A percentile compares a stretch with the other conserved stretches of the same genome.
These are phyloP conservation scores for Eptesicus fuscus DNA, from an alignment of 2,113 vertebrate species.

Conservation along the genomic window DNA sequence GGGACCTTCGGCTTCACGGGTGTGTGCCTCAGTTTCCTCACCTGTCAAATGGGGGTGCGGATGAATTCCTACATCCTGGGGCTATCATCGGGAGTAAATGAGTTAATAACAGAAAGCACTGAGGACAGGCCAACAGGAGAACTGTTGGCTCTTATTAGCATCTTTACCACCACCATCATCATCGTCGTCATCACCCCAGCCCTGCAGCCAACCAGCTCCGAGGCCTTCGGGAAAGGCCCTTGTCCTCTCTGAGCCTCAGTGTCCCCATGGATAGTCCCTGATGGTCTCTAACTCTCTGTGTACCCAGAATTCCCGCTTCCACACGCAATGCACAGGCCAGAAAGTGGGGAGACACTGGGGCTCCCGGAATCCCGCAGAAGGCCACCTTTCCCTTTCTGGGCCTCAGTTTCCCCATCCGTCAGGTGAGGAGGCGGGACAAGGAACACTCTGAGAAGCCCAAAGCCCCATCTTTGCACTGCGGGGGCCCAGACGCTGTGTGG, in stretches of 20 bases:
- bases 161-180: accelerated
- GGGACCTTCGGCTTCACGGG: background rate
- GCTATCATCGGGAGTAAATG: too few relatives aligned
- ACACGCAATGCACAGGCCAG: background rate
- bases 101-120: background rate
- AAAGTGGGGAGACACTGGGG: accelerated
- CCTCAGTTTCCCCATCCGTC: background rate
- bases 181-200: accelerated
- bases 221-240: accelerated
- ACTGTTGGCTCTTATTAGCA: accelerated
- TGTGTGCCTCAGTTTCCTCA: background rate
- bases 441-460: accelerated
- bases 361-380: background rate
- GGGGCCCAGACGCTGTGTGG: background rate
- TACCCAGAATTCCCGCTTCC: background rate
- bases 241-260: background rate
- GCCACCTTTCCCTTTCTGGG: background rate
- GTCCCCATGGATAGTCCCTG: background rate
- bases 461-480: accelerated
- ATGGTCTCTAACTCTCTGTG: background rate
- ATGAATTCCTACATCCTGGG: background rate
- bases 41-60: background rate
- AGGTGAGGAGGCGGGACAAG: background rate
- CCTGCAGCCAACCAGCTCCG: background rate
- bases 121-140: too few relatives aligned